Base-by-base conservation (phyloP, 2,113 vertebrate species). In the Sylvia atricapilla region DNA sequence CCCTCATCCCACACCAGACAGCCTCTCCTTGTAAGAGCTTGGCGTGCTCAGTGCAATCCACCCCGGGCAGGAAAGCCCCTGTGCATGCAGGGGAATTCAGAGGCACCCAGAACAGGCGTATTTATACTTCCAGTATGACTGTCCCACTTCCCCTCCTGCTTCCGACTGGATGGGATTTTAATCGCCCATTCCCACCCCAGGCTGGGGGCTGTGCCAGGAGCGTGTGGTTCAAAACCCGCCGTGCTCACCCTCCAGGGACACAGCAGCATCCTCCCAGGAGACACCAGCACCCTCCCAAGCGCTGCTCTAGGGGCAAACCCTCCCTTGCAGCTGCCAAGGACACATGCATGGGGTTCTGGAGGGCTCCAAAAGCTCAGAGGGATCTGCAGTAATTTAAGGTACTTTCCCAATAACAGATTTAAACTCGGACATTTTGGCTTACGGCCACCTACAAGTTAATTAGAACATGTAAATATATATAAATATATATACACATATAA, bases 271-370 rank as follows among this genome's bases (percentile, higher is more conserved):
- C 19, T 37, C 31, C 35, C n/a, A 19, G 55, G 75, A 17, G 35
- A 41, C 28, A 13, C 19, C 15, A 46, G 8, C 60, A 15, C 17
- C n/a, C 37, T 53, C 44, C 72, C 52, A 14, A 2, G 1, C 4
- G 50, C 33, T 52, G 47, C 63, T 19, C 2, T 0, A 24, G 64
- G 53, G 60, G 4, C 52, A 63, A 95, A 60, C 16, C 37, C 53
- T 41, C 21, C 62, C 92, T 20, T 20, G 39, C 35, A 47, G 70
- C 58, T 52, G 59, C 87, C 55, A 14, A 28, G 52, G 55, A 39
- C 13, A 3, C 0, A 0, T 3, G 28, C 35, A 41, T 0, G 0
- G 28, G 21, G 58, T 25, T 75, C 62, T 39, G 12, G 1, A 31
- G 22, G 55, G 55, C 56, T 81, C 52, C 35, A 22, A 44, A 80